These are phyloP conservation scores for Entomyzon cyanotis DNA, from an alignment of 2,113 vertebrate species.

Conservation along the genomic window DNA sequence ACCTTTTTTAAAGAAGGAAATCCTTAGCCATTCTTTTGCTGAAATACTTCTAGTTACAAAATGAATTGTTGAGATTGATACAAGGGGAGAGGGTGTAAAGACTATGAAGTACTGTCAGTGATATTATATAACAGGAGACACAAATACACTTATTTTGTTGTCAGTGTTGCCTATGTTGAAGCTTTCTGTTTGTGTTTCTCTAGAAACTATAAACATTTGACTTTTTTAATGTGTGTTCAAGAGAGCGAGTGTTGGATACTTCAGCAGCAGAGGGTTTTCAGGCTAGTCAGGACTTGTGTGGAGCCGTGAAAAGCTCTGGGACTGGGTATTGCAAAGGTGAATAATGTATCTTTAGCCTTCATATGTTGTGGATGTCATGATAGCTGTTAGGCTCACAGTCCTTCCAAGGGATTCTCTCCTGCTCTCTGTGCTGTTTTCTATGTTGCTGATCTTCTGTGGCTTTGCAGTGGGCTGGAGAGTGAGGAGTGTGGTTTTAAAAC, in stretches of 20 bases:
- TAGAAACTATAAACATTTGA: background rate
- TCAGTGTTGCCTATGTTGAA: fast-evolving
- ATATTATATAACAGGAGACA: background rate
- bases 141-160: background rate
- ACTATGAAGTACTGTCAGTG: background rate
- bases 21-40: background rate
- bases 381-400: background rate
- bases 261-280: background rate
- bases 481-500: background rate
- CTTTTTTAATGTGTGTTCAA: background rate
- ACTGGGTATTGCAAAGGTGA: background rate
- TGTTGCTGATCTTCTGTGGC: background rate
- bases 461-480: background rate
- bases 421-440: background rate
- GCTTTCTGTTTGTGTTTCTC: background rate
- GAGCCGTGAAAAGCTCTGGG: background rate
- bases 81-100: background rate
- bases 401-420: background rate
- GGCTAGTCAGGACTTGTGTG: background rate
- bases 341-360: background rate
- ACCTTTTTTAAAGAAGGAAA: background rate
- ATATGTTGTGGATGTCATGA: background rate
- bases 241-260: background rate
- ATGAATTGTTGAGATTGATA: background rate
- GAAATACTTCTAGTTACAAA: background rate